A percentile compares a stretch with the other conserved stretches of the same genome.
phyloP scores from a whole-genome alignment of 2,113 vertebrate genomes.

The Leucopternis melanops region DNA sequence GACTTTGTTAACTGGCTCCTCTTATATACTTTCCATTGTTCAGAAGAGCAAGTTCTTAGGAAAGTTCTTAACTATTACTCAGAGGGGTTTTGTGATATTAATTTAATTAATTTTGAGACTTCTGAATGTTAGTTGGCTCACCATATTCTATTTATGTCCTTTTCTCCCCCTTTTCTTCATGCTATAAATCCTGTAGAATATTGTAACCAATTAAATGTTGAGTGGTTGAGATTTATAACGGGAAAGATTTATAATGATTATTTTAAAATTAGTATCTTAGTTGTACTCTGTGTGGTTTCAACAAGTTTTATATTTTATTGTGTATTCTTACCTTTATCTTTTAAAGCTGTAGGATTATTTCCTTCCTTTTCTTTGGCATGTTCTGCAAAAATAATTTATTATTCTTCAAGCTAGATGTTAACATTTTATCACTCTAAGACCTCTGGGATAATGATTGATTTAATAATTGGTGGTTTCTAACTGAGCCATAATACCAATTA shows the following conservation, averaged over 20 bases:
- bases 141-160: neutral
- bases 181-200: neutral
- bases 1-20: neutral
- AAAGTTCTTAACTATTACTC: neutral
- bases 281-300: neutral
- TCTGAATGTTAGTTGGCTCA: neutral
- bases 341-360: slow-evolving; percentile 22
- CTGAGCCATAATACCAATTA: neutral
- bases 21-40: neutral
- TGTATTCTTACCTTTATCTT: slow-evolving; percentile 39
- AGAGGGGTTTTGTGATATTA: neutral
- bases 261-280: neutral
- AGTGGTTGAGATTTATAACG: neutral
- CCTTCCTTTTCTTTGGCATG: slow-evolving; percentile 11
- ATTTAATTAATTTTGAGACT: neutral
- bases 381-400: slow-evolving; percentile 3
- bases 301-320: neutral
- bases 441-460: neutral
- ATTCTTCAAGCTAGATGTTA: neutral
- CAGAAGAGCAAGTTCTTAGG: neutral
- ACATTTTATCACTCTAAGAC: neutral
- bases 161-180: rapidly evolving
- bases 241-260: neutral
- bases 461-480: neutral
- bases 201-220: neutral